Evolutionary conservation across 2,113 vertebrate genomes (phyloP).

Genomic region (Strix uralensis): DNA sequence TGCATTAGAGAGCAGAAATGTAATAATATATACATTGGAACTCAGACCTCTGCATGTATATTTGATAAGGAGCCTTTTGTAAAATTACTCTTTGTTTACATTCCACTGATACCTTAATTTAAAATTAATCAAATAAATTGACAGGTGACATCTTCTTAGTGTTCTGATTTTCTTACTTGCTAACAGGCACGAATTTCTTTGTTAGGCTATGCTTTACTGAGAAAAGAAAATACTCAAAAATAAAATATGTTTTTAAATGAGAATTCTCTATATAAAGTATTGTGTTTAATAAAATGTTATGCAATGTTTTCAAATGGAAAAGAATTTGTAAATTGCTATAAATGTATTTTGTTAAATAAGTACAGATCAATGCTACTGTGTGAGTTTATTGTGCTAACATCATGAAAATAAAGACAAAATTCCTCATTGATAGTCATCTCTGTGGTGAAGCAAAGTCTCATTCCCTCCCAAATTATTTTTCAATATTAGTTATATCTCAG

Average conservation of each 20-base stretch:
- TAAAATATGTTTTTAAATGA: conserved; percentile 84
- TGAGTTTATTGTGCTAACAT: conserved; percentile 85
- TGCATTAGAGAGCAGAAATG: conserved; percentile 75
- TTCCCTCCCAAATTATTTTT: background rate
- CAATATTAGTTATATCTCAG: background rate
- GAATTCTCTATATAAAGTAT: conserved; percentile 81
- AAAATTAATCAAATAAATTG: conserved; percentile 77
- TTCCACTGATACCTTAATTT: conserved; percentile 88
- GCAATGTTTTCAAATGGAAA: conserved; percentile 81
- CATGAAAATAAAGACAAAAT: conserved; percentile 84
- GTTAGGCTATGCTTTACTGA: conserved; percentile 84
- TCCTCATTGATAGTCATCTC: conserved; percentile 64
- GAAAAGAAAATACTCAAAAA: conserved; percentile 76
- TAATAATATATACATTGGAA: conserved; percentile 74
- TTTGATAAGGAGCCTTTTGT: conserved; percentile 85
- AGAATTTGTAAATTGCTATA: conserved; percentile 86
- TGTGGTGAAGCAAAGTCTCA: background rate
- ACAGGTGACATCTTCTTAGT: conserved; percentile 79
- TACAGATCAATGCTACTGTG: conserved; percentile 81
- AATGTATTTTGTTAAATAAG: conserved; percentile 87
- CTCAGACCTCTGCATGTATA: conserved; percentile 83
- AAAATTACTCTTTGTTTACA: conserved; percentile 86
- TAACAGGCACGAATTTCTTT: conserved; percentile 78
- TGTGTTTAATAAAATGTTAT: conserved; percentile 86
- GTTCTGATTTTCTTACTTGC: conserved; percentile 79